Base-by-base conservation (phyloP, 2,888 invertebrate genomes). In the Eupithecia dodoneata region DNA sequence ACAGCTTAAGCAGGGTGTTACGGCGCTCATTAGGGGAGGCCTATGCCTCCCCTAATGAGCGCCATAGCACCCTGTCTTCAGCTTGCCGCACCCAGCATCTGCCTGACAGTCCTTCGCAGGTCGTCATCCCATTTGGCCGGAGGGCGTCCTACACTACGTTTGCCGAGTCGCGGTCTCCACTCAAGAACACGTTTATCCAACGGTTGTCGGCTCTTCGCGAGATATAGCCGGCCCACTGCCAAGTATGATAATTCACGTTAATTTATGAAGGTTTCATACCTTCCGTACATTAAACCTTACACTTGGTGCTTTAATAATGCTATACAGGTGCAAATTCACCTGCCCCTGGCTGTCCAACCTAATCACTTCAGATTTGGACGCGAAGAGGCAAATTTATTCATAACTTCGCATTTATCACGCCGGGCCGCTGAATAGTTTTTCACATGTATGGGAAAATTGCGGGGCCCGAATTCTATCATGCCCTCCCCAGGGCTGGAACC, bases 371-470 rank as follows among this genome's bases (percentile, higher is more conserved):
- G 91, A 92, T 92, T 93, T 92, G 83, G 86, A 87, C 87, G 85
- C 86, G 84, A 86, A 87, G 87, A 88, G 89, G 87, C 88, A 92
- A 93, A 93, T 93, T 92, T 93, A 94, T 94, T 94, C 94, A 94
- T 94, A 92, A 91, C 92, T 90, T 89, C 91, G 85, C 92, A 93
- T 93, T 93, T 93, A 93, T 93, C 93, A 93, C 89, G 90, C 87
- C 83, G 89, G 89, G 90, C 87, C 86, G 83, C 82, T 83, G 85
- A 89, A 91, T 91, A 93, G 92, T 93, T 93, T 93, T 93, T 92
- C 93, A 88, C 90, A 90, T 90, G 88, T 89, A 87, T 88, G 90
- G 88, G 93, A 90, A 92, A 92, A 93, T 93, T 93, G 92, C 89
- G 88, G 89, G 87, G 86, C 86, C 89, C 81, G 89, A 93, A 94